Conservation (phyloP, 2,113 vertebrate genomes). For the Catharus bicknelli region DNA sequence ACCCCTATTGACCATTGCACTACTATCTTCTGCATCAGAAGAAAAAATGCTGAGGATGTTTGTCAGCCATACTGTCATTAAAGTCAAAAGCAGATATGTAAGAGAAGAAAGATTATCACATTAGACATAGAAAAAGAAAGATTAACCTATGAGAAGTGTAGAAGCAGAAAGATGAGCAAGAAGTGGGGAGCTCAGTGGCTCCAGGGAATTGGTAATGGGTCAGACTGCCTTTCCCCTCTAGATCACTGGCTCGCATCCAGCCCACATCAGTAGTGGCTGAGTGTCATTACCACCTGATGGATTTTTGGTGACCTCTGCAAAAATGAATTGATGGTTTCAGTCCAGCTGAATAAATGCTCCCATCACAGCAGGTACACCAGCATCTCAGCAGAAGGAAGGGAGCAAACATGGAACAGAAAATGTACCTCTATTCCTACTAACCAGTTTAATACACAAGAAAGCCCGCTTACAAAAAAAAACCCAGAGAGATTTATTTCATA, state of each 20-base stretch:
- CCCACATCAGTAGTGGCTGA: conserved; percentile 55
- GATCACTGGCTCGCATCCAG: conserved; percentile 59
- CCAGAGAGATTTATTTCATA: neutral
- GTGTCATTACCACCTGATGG: conserved; percentile 60
- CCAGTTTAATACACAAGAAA: neutral
- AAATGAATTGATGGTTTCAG: conserved; percentile 57
- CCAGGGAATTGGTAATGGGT: conserved; percentile 51
- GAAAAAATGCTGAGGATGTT: conserved; percentile 42
- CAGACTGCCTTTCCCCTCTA: conserved; percentile 44
- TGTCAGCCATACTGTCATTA: conserved; percentile 46
- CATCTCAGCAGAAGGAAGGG: neutral
- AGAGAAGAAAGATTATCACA: conserved; percentile 66
- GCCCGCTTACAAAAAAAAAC: neutral
- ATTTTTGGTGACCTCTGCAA: conserved; percentile 58
- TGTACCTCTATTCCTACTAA: neutral
- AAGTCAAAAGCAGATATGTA: conserved; percentile 59
- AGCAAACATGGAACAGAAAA: neutral
- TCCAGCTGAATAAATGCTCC: conserved; percentile 41
- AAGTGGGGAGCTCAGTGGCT: conserved; percentile 14
- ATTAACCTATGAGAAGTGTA: conserved; percentile 53
- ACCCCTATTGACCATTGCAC: conserved; percentile 8
- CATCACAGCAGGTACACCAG: conserved; percentile 8
- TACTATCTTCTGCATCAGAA: conserved; percentile 25
- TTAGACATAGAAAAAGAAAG: conserved; percentile 58
- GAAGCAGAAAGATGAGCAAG: conserved; percentile 65